Conservation (phyloP, 35 echinoderm and acorn worm species). For the Diadema setosum region DNA sequence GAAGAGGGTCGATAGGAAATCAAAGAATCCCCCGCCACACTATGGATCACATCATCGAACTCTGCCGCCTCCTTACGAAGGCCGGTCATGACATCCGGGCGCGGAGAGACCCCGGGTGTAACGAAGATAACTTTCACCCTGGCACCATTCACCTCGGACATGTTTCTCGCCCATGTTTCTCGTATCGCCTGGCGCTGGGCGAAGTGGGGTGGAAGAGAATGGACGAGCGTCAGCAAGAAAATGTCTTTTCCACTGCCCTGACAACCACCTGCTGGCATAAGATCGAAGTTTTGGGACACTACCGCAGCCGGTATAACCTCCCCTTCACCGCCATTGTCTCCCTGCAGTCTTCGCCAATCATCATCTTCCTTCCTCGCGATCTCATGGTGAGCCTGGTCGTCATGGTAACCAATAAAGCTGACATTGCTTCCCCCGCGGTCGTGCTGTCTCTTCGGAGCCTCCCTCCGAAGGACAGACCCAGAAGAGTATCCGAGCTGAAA, state of each 20-base stretch:
- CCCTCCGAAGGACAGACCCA: not conserved
- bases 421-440: not conserved
- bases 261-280: slow-evolving; percentile 2
- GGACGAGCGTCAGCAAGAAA: slow-evolving; percentile 62
- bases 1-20: slow-evolving; percentile 34
- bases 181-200: slow-evolving; percentile 69
- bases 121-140: not conserved
- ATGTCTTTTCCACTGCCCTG: not conserved
- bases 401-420: not conserved
- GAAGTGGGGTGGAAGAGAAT: slow-evolving; percentile 41
- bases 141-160: not conserved
- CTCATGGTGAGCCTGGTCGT: not conserved
- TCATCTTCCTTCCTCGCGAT: not conserved
- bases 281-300: slow-evolving; percentile 11
- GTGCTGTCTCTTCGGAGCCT: not conserved
- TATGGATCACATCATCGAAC: slow-evolving; percentile 51
- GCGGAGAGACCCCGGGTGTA: not conserved
- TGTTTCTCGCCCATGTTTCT: slow-evolving; percentile 54
- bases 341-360: not conserved
- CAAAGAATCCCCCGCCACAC: slow-evolving; percentile 39
- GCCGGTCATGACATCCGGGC: not conserved
- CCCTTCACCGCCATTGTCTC: not conserved
- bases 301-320: not conserved
- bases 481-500: not conserved
- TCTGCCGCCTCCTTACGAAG: slow-evolving; percentile 18